Base-by-base conservation (phyloP, 1,140 invertebrate species). In the Proales similis region DNA sequence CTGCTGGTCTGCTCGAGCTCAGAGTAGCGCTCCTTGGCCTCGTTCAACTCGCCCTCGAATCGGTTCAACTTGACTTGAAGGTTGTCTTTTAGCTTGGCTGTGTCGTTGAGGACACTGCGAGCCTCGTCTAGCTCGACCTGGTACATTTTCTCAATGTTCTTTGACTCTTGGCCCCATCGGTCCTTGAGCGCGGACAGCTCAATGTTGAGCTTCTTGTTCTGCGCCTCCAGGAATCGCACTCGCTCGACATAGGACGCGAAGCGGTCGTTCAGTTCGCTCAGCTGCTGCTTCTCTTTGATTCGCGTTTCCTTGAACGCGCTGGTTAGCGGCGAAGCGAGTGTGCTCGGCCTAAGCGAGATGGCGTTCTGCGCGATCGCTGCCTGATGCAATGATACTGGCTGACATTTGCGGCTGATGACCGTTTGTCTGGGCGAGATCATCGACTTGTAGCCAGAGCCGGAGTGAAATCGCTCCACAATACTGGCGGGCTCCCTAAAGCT, bases 211-310 rank as follows among this genome's bases (percentile, higher is more conserved):
- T 77, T 78, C 48, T 74, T 70, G 67, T 77, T 77, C 65, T 78
- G 74, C 12, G 79, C 79, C 62, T 80, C 79, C 14, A 80, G 68
- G 65, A 78, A 79, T 53, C 78, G 71, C 20, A 78, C 74, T 43
- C 78, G 70, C 63, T 80, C 79, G 64, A 80, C 79, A 69, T 79
- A 79, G 65, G 65, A 68, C 49, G 78, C 79, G 62, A 79, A 72
- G 33, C 74, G 68, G 64, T 79, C 77, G 67, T 80, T 80, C 60
- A 80, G 65, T 62, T 78, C 75, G 60, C 72, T 72, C 68, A 79
- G 70, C 46, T 79, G 75, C 63, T 74, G 75, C 71, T 79, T 79
- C 65, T 79, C 78, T 30, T n/a, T 11, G 2, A 43, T 42, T 24
- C 36, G 36, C 12, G 22, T 43, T 43, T 60, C 51, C 4, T 22